These are phyloP conservation scores for Taenaris catops DNA, from an alignment of 2,888 invertebrate species.

Conservation along the genomic window DNA sequence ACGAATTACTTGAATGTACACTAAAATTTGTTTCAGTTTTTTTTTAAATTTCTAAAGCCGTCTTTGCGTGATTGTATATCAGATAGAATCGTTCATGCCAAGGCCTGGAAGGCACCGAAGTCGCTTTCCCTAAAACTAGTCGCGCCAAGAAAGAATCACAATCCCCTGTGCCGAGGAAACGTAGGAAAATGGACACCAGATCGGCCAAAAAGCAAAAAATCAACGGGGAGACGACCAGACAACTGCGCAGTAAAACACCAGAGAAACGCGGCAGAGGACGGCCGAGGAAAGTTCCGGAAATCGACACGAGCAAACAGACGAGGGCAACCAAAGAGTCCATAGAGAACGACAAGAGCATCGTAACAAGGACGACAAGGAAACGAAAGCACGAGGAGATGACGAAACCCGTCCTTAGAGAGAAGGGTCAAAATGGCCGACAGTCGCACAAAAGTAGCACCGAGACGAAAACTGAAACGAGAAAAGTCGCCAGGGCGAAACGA, in stretches of 20 bases:
- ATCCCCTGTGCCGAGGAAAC: constrained; percentile 57
- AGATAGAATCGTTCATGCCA: constrained; percentile 63
- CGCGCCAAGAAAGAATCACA: constrained; percentile 40
- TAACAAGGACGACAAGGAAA: constrained; percentile 50
- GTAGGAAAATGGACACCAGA: constrained; percentile 53
- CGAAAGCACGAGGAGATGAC: constrained; percentile 48
- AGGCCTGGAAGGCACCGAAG: constrained; percentile 54
- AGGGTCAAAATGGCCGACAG: constrained; percentile 56
- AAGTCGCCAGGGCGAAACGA: constrained; percentile 41
- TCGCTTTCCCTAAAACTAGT: constrained; percentile 52
- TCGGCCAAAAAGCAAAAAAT: constrained; percentile 32
- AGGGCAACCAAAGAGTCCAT: constrained; percentile 63
- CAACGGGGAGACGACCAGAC: constrained; percentile 32
- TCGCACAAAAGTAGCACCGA: constrained; percentile 34
- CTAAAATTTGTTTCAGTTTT: no score
- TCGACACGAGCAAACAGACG: constrained; percentile 33
- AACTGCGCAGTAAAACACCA: constrained; percentile 37
- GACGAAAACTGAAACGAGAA: constrained; percentile 34
- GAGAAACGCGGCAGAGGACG: constrained; percentile 29
- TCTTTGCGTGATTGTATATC: constrained; percentile 64
- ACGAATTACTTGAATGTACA: no score
- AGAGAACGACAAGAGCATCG: constrained; percentile 56
- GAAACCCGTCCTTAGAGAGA: constrained; percentile 63
- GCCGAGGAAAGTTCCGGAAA: constrained; percentile 23
- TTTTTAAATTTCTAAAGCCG: no score